Base-by-base conservation (phyloP, 2,113 vertebrate species). In the Malaclemys terrapin region DNA sequence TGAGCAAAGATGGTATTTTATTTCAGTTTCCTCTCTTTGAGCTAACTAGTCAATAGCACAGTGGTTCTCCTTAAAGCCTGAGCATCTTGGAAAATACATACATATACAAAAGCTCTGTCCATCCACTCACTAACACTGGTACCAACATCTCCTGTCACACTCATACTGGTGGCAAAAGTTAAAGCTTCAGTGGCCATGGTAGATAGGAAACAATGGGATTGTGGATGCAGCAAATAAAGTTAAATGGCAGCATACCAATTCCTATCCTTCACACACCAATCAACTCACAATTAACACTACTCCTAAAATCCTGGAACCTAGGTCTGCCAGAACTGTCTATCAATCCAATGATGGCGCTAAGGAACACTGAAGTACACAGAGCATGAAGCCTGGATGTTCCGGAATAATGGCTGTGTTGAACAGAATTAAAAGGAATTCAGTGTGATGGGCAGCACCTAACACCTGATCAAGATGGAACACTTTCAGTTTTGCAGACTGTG, bases 321-420 rank as follows among this genome's bases (percentile, higher is more conserved):
- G 84, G 25, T 65, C 17, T n/a, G 91, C 11, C 38, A 91, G 88
- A 79, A 49, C 78, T 57, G 82, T 56, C n/a, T 16, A 17, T 49
- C 38, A 62, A 80, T 17, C 38, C 78, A 56, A 93, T 42, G 54
- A 78, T 79, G n/a, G 47, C 24, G 80, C 19, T 35, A 91, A 87
- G 62, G 50, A 88, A 90, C 20, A 45, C 50, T n/a, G 57, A 2
- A 53, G 50, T 24, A 6, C 19, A 29, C 17, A 78, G 59, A 62
- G 14, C 0, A 0, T 2, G 4, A 87, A 76, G 27, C 42, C 14
- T 12, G 62, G 13, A 4, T 19, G 14, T 3, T 54, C 6, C 1
- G 2, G 49, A 45, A 25, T 47, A 72, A 78, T 0, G 0, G 11
- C 56, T 0, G 0, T 6, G 12, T 1, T 84, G 59, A 94, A 75